Conservation (phyloP, 1,140 invertebrate species). For the Drosophila kanapiae region DNA sequence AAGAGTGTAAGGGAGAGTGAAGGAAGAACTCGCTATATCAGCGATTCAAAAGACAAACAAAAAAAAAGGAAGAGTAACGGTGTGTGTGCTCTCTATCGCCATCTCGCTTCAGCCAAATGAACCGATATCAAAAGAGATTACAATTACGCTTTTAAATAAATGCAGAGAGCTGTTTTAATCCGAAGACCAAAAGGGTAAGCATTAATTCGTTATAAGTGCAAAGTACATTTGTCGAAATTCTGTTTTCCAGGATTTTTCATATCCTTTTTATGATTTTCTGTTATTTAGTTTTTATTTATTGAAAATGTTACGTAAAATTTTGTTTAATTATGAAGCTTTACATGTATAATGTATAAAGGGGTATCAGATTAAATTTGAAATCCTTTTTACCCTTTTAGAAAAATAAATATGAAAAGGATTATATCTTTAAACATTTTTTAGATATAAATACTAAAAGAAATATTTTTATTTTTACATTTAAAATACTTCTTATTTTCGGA, state of each 20-base stretch:
- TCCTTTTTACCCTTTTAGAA: too few relatives aligned
- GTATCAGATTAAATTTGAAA: too few relatives aligned
- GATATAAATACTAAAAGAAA: too few relatives aligned
- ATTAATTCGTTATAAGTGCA: neutral
- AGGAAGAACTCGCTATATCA: constrained; percentile 10
- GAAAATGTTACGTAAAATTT: too few relatives aligned
- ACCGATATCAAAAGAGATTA: constrained; percentile 33
- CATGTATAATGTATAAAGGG: too few relatives aligned
- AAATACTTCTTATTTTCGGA: too few relatives aligned
- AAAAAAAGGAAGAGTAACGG: constrained; percentile 19
- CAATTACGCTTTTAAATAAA: constrained; percentile 18
- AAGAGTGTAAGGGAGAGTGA: constrained; percentile 3
- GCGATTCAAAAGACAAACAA: constrained; percentile 25
- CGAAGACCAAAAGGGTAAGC: constrained; percentile 21
- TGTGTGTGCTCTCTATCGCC: constrained; percentile 1
- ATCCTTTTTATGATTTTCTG: neutral
- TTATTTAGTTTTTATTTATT: neutral
- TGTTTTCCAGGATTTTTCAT: too few relatives aligned
- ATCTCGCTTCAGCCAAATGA: constrained; percentile 14
- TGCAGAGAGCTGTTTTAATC: constrained; percentile 19
- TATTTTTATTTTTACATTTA: too few relatives aligned
- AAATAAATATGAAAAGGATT: too few relatives aligned
- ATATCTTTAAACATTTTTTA: too few relatives aligned
- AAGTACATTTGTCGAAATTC: neutral
- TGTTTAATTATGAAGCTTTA: too few relatives aligned